phyloP scores from a whole-genome alignment of 2,888 invertebrate genomes.

The Pasiphila rectangulata region DNA sequence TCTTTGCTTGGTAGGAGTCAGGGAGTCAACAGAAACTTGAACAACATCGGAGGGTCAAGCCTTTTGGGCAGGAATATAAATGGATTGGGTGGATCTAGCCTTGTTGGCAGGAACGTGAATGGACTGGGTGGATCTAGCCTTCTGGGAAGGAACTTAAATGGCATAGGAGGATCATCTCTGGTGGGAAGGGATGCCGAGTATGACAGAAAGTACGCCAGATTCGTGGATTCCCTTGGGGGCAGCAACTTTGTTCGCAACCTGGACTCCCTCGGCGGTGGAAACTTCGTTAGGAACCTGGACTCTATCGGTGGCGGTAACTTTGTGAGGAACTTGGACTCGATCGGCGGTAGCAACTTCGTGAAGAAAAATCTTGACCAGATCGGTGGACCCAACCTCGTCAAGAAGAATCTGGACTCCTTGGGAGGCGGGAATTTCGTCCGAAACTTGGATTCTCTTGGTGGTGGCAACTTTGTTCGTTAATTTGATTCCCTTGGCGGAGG shows the following conservation, averaged over 20 bases:
- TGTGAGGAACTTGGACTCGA: slow-evolving; percentile 61
- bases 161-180: slow-evolving; percentile 43
- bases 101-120: slow-evolving; percentile 43
- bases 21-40: slow-evolving; percentile 31
- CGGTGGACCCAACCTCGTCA: slow-evolving; percentile 68
- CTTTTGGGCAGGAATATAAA: slow-evolving; percentile 45
- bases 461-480: slow-evolving; percentile 71
- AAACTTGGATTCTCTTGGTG: slow-evolving; percentile 70
- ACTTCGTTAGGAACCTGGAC: slow-evolving; percentile 65
- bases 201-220: slow-evolving; percentile 45
- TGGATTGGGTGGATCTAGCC: slow-evolving; percentile 41
- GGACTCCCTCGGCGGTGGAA: slow-evolving; percentile 63
- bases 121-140: slow-evolving; percentile 37
- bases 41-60: slow-evolving; percentile 37
- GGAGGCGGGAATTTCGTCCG: slow-evolving; percentile 69
- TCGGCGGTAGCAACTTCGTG: slow-evolving; percentile 67
- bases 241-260: slow-evolving; percentile 43
- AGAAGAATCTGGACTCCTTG: slow-evolving; percentile 65
- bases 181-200: slow-evolving; percentile 47
- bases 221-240: slow-evolving; percentile 49
- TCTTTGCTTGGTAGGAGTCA: slow-evolving; percentile 42
- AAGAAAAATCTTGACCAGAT: slow-evolving; percentile 68
- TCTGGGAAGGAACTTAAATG: slow-evolving; percentile 46
- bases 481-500: slow-evolving; percentile 63
- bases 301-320: slow-evolving; percentile 71